Percentiles rank a stretch among this genome's conserved stretches.
Evolutionary conservation across 2,113 vertebrate species (phyloP).

Genomic region (Eulemur macaco): DNA sequence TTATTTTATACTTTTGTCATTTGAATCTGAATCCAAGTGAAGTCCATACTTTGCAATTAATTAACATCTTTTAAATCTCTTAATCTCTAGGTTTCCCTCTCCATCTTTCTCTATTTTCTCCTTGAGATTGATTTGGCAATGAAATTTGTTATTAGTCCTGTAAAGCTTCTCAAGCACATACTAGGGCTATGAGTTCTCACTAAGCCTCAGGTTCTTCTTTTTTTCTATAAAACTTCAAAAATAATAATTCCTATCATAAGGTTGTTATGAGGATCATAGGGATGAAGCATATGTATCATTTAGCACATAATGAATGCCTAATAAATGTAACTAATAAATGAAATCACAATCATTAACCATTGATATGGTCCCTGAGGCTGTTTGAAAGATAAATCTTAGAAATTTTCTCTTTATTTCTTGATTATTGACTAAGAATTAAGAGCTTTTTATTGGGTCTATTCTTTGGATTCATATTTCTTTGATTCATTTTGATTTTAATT

Average conservation of each 20-base stretch:
- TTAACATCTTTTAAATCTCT: not conserved
- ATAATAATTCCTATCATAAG: not conserved
- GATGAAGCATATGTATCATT: not conserved
- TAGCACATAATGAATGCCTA: not conserved
- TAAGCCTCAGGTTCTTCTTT: not conserved
- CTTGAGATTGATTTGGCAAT: not conserved
- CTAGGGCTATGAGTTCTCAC: not conserved
- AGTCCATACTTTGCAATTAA: not conserved
- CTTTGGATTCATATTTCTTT: not conserved
- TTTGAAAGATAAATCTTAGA: slow-evolving; percentile 4
- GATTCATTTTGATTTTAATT: not conserved
- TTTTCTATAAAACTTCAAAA: not conserved
- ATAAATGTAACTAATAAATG: not conserved
- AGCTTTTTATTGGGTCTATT: not conserved
- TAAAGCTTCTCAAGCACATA: not conserved
- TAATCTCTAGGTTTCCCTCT: not conserved
- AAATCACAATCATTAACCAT: not conserved
- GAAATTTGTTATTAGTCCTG: not conserved
- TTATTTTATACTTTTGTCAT: not conserved
- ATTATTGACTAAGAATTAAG: not conserved
- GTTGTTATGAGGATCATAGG: not conserved
- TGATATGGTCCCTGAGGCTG: not conserved
- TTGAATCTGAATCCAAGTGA: not conserved
- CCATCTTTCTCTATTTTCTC: not conserved
- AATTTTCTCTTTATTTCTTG: not conserved